Evolutionary conservation across 2,888 invertebrate species (phyloP).

Genomic region (Oegoconia quadripuncta): DNA sequence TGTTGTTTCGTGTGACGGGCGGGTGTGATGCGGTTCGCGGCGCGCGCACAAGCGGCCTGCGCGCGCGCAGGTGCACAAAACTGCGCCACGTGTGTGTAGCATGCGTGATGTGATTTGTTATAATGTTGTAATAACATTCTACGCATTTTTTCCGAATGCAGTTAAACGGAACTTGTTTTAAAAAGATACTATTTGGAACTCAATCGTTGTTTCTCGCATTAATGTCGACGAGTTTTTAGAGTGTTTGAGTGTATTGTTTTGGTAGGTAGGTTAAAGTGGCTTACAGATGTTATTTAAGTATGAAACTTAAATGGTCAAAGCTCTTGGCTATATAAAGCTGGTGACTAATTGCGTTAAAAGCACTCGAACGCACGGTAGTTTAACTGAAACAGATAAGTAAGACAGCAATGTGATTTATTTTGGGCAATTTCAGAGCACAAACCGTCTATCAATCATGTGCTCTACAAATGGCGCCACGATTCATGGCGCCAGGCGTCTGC

Average conservation of each 20-base stretch:
- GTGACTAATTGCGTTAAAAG: constrained; percentile 35
- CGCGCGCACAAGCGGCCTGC: constrained; percentile 3
- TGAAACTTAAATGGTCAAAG: neutral
- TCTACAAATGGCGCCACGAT: constrained; percentile 66
- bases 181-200: constrained; percentile 7
- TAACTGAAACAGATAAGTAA: constrained; percentile 39
- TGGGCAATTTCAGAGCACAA: constrained; percentile 39
- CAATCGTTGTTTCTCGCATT: constrained; percentile 6
- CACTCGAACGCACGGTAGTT: constrained; percentile 34
- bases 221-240: neutral
- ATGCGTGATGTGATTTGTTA: constrained; percentile 41
- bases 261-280: neutral
- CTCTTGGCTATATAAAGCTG: constrained; percentile 3
- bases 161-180: constrained; percentile 20
- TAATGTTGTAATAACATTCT: constrained; percentile 14
- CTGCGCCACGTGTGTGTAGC: constrained; percentile 19
- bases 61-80: constrained; percentile 25
- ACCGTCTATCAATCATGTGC: constrained; percentile 61
- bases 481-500: constrained; percentile 50
- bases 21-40: constrained; percentile 7
- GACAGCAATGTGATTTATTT: constrained; percentile 62
- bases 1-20: constrained; percentile 31
- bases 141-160: constrained; percentile 17
- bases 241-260: too few species aligned
- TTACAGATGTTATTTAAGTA: neutral